Conservation (phyloP, 2,113 vertebrate genomes). For the Clarias batrachus region DNA sequence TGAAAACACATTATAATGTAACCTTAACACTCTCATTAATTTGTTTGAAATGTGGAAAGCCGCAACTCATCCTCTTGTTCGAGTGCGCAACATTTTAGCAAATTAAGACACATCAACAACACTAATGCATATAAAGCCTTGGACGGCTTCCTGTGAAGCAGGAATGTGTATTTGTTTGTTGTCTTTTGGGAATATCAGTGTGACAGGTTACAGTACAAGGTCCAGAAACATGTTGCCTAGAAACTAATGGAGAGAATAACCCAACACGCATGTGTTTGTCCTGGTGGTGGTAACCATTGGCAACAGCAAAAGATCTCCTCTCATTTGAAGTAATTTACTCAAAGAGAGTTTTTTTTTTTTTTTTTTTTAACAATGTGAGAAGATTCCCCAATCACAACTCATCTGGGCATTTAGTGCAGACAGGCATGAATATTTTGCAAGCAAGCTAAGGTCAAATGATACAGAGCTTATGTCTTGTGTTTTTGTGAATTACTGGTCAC, state of each 20-base stretch:
- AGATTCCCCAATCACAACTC: conserved; percentile 26
- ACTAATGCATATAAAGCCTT: conserved; percentile 29
- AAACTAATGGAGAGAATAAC: conserved; percentile 56
- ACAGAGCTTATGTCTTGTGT: neutral
- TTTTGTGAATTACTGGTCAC: neutral
- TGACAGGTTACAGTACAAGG: conserved; percentile 55
- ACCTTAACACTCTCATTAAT: conserved; percentile 1
- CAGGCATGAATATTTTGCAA: conserved; percentile 29
- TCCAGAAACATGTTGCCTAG: conserved; percentile 58
- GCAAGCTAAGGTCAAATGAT: neutral
- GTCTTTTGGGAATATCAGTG: conserved; percentile 49
- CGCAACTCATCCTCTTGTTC: conserved; percentile 4
- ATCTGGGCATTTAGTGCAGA: conserved; percentile 38
- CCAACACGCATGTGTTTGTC: conserved; percentile 52
- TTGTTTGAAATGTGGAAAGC: conserved; percentile 11
- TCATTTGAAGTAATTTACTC: conserved; percentile 42
- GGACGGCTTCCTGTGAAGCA: conserved; percentile 31
- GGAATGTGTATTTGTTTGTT: conserved; percentile 55
- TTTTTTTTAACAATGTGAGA: conserved; percentile 23
- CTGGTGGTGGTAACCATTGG: conserved; percentile 58
- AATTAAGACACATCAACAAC: conserved; percentile 16
- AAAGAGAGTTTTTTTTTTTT: conserved; percentile 12
- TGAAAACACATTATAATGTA: neutral
- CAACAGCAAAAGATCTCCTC: conserved; percentile 51
- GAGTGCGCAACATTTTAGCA: conserved; percentile 10